Conservation (phyloP, 2,888 invertebrate species). For the Leptinotarsa tumamoca region DNA sequence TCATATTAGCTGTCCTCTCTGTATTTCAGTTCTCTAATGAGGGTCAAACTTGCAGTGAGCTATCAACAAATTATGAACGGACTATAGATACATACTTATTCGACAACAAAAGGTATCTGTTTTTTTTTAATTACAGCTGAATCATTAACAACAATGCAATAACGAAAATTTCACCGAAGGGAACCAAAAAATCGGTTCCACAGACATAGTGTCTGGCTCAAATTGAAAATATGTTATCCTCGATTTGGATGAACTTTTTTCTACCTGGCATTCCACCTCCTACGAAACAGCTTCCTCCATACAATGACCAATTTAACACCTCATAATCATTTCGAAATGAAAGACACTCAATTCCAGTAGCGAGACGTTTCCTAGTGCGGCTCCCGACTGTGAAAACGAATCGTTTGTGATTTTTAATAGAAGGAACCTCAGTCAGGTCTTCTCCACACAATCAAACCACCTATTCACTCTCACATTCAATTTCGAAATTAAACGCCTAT, state of each 20-base stretch:
- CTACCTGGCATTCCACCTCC: slow-evolving; percentile 10
- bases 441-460: slow-evolving; percentile 41
- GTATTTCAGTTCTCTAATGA: too few species aligned
- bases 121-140: too few species aligned
- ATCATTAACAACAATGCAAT: too few species aligned
- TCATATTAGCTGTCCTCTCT: too few species aligned
- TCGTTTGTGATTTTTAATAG: slow-evolving; percentile 54
- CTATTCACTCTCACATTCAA: slow-evolving; percentile 51
- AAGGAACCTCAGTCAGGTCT: neutral
- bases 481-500: slow-evolving; percentile 54
- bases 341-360: slow-evolving; percentile 51
- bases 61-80: too few species aligned
- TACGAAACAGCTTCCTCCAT: neutral
- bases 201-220: too few species aligned
- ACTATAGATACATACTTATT: too few species aligned
- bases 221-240: neutral
- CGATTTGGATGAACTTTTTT: neutral
- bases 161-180: too few species aligned
- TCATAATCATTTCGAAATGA: slow-evolving; percentile 21
- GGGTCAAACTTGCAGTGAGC: too few species aligned
- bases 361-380: slow-evolving; percentile 40
- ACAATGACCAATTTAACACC: slow-evolving; percentile 14
- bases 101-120: too few species aligned
- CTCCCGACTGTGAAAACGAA: slow-evolving; percentile 51
- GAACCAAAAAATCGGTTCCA: too few species aligned